A percentile compares a stretch with the other conserved stretches of the same genome.
Conservation (phyloP, 2,113 vertebrate species). For the Pseudopodoces humilis region DNA sequence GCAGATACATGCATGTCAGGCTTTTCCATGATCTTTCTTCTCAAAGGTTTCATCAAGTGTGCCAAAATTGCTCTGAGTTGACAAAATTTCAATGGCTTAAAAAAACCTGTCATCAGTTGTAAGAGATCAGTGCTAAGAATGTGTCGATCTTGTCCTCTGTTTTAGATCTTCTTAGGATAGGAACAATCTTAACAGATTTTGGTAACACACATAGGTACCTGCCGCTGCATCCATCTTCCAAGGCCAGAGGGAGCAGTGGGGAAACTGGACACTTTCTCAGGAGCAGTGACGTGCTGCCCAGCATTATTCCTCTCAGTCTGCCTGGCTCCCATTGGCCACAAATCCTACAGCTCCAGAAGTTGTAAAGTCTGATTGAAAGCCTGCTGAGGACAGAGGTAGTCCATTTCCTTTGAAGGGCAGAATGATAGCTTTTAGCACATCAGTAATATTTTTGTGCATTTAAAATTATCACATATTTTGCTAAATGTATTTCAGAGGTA, state of each 20-base stretch:
- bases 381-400: background rate
- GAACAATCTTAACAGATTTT: background rate
- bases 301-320: background rate
- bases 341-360: background rate
- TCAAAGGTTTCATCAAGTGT: background rate
- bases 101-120: background rate
- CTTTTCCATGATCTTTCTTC: background rate
- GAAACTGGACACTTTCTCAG: background rate
- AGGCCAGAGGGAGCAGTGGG: background rate
- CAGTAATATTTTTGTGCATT: background rate
- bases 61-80: background rate
- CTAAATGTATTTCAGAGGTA: background rate
- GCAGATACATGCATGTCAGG: background rate
- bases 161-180: background rate
- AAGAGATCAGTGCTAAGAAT: background rate
- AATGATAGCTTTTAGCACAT: background rate
- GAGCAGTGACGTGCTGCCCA: fast-evolving
- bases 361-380: background rate
- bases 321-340: background rate
- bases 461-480: background rate
- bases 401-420: background rate
- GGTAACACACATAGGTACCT: background rate
- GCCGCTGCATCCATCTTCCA: background rate
- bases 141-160: background rate
- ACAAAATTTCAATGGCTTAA: background rate